Percentiles rank a stretch among this genome's conserved stretches.
These are phyloP conservation scores for Andricus quercusramuli DNA, from an alignment of 2,888 invertebrate species.

Conservation along the genomic window DNA sequence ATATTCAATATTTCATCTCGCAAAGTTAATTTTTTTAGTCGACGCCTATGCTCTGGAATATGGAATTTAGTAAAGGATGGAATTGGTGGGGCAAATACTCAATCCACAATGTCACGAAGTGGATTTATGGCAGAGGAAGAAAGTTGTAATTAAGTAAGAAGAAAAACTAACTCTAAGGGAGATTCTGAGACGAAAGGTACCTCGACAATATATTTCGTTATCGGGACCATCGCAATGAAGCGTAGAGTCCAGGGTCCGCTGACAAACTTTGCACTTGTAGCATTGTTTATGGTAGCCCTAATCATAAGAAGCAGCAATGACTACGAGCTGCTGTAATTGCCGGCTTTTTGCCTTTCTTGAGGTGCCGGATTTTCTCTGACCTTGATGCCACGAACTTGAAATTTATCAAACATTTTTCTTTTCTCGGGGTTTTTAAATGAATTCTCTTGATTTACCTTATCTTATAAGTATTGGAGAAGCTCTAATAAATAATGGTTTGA, in stretches of 20 bases:
- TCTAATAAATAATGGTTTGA: not conserved
- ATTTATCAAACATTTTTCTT: not conserved
- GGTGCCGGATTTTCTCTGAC: conserved; percentile 16
- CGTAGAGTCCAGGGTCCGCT: conserved; percentile 91
- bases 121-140: not conserved
- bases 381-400: conserved; percentile 18
- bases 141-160: conserved; percentile 32
- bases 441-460: no score
- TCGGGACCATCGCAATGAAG: conserved; percentile 96
- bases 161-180: conserved; percentile 51
- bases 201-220: conserved; percentile 94
- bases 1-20: not conserved
- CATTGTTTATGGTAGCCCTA: conserved; percentile 94
- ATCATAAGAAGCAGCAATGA: conserved; percentile 75
- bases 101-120: conserved; percentile 21
- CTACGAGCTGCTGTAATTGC: conserved; percentile 54
- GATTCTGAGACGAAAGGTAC: conserved; percentile 80
- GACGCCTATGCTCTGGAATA: not conserved
- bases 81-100: not conserved
- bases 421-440: not conserved
- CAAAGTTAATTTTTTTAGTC: not conserved
- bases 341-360: conserved; percentile 15
- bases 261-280: conserved; percentile 93
- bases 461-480: no score
- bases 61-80: not conserved